phyloP scores from a whole-genome alignment of 30 jellyfish, hydroid and myxozoan genomes.

The Turritopsis dohrnii region DNA sequence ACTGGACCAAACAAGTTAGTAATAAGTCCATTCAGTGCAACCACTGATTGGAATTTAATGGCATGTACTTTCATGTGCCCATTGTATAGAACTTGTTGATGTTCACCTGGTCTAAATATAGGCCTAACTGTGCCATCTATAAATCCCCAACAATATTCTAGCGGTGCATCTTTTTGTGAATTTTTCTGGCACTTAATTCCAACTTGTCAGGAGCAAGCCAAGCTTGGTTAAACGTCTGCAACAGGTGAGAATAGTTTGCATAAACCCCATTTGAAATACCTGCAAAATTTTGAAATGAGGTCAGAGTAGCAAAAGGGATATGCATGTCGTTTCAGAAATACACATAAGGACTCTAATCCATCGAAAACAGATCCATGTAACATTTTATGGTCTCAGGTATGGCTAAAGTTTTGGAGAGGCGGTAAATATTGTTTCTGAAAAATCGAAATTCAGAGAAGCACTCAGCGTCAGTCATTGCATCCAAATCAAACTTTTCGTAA shows the following conservation, averaged over 20 bases:
- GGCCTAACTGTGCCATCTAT: conserved; percentile 66
- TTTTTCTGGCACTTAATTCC: conserved; percentile 41
- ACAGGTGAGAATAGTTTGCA: conserved; percentile 13
- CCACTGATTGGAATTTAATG: conserved; percentile 65
- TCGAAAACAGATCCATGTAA: conserved; percentile 42
- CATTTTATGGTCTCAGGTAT: conserved; percentile 31
- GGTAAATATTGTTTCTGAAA: conserved; percentile 19
- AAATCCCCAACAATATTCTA: conserved; percentile 47
- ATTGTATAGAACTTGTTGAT: conserved; percentile 41
- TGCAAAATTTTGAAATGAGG: conserved; percentile 42
- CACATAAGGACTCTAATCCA: conserved; percentile 38
- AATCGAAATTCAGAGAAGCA: conserved; percentile 34
- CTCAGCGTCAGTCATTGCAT: conserved; percentile 27
- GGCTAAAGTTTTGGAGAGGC: conserved; percentile 17
- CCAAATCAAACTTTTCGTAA: conserved; percentile 17
- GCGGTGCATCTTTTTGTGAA: conserved; percentile 44
- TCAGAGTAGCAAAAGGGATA: conserved; percentile 32
- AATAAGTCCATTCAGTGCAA: conserved; percentile 53
- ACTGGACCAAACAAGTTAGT: conserved; percentile 54
- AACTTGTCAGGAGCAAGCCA: conserved; percentile 46
- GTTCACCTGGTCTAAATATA: conserved; percentile 40
- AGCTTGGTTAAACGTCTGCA: conserved; percentile 39
- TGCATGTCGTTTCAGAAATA: conserved; percentile 36
- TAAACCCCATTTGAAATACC: conserved; percentile 23
- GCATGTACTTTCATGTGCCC: conserved; percentile 69